Evolutionary conservation across 1,140 invertebrate genomes (phyloP).

Genomic region (Aphaenogaster rudis): DNA sequence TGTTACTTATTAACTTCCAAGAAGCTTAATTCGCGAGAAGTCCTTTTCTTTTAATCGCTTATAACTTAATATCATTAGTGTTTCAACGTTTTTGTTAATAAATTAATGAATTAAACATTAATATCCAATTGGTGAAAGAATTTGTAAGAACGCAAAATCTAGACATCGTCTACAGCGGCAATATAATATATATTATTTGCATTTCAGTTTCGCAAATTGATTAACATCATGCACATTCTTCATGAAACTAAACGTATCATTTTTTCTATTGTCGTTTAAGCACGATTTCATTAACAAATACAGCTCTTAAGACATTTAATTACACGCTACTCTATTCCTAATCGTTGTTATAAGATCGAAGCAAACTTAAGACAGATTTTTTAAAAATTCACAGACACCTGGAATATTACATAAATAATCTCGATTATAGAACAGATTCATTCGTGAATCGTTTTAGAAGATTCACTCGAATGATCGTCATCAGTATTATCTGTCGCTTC

Average conservation of each 20-base stretch:
- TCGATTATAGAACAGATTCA: neutral
- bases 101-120: conserved; percentile 16
- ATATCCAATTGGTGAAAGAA: neutral
- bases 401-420: conserved; percentile 13
- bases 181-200: neutral
- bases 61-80: neutral
- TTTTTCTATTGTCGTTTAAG: neutral
- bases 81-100: neutral
- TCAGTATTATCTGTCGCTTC: conserved; percentile 22
- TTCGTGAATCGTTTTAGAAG: conserved; percentile 6
- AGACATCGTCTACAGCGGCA: neutral
- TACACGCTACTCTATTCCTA: conserved; percentile 1
- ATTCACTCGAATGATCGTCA: neutral
- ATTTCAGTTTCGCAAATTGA: neutral
- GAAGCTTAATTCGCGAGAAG: neutral
- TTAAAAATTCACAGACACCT: neutral
- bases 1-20: conserved; percentile 3
- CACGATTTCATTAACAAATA: conserved; percentile 8
- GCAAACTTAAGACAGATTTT: conserved; percentile 6
- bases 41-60: neutral
- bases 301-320: conserved; percentile 3
- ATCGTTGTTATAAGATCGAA: neutral
- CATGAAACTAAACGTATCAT: neutral
- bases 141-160: neutral
- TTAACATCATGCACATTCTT: neutral